Evolutionary conservation across 2,888 invertebrate genomes (phyloP).

Genomic region (Mythimna pallens): DNA sequence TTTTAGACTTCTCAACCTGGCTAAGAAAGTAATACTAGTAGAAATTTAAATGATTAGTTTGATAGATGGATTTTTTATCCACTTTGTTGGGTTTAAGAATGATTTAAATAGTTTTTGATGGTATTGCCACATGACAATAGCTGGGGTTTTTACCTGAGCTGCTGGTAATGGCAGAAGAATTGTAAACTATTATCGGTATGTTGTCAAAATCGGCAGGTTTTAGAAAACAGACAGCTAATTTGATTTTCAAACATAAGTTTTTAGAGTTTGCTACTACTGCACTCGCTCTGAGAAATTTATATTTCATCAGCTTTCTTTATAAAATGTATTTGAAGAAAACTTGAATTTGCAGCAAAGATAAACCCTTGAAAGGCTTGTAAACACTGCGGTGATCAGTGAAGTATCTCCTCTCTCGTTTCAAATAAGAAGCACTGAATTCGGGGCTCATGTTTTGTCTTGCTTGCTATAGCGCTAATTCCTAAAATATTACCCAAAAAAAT

Average conservation of each 20-base stretch:
- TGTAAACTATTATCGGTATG: neutral
- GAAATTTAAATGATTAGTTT: constrained; percentile 9
- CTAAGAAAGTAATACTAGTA: constrained; percentile 18
- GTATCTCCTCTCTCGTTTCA: neutral
- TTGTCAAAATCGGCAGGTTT: constrained; percentile 14
- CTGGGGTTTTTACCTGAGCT: constrained; percentile 32
- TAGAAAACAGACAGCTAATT: constrained; percentile 3
- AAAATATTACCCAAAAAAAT: neutral
- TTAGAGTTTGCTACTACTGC: neutral
- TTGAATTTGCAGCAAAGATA: neutral
- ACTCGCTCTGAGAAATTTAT: no score
- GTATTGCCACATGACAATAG: constrained; percentile 20
- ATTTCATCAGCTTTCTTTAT: neutral
- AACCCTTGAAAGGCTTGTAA: neutral
- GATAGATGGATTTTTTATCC: constrained; percentile 2
- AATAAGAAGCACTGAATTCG: neutral
- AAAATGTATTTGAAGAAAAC: neutral
- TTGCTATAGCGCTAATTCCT: neutral
- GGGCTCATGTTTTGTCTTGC: neutral
- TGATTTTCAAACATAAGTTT: constrained; percentile 3
- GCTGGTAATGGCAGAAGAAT: neutral
- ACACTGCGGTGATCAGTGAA: neutral
- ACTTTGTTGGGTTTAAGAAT: neutral
- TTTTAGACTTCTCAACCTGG: constrained; percentile 24
- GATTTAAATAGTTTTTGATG: neutral